Base-by-base conservation (phyloP, 2,797 vertebrate species). In the Hippocampus kuda region DNA sequence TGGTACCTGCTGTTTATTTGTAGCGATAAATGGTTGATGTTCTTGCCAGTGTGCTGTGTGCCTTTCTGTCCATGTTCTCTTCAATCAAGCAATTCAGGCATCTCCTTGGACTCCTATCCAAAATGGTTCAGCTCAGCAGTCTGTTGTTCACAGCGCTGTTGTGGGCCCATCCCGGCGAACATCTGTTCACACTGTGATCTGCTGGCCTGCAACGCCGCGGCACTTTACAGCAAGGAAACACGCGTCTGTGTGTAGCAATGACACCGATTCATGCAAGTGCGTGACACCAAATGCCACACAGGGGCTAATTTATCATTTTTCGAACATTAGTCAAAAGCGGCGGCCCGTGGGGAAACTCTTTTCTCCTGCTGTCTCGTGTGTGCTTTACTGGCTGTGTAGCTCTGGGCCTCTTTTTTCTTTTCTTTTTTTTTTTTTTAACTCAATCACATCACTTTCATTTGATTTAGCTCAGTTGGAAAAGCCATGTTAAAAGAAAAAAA, bases 101-200 rank as follows among this genome's bases (percentile, higher is more conserved):
- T 82, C 87, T 85, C 79, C 59, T 44, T 13, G 44, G 85, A 83
- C 77, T 75, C 68, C 82, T 82, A 73, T 70, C 79, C 67, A 59
- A 75, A 82, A 75, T 82, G 24, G 49, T 86, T 83, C 85, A 86
- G 83, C 81, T 82, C 71, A 75, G 72, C 34, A 81, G 27, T 80
- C 38, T 34, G 78, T 64, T 44, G 63, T 65, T 42, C n/a, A 3
- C 66, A 68, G 48, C 69, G 76, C 79, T 82, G 79, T 66, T 75
- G 77, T 70, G 82, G 70, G 66, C 66, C 81, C 85, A 84, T 82
- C 79, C 78, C 79, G 76, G 74, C 78, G 81, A 89, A 88, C 89
- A 89, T 89, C 87, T 90, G 88, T 85, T 90, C 87, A 85, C 83
- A 81, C 85, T 85, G 87, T 82, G 82, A 88, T 75, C 73, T 71